A percentile compares a stretch with the other conserved stretches of the same genome.
Conservation (phyloP, 2,888 invertebrate species). For the Anoncus sp. region DNA sequence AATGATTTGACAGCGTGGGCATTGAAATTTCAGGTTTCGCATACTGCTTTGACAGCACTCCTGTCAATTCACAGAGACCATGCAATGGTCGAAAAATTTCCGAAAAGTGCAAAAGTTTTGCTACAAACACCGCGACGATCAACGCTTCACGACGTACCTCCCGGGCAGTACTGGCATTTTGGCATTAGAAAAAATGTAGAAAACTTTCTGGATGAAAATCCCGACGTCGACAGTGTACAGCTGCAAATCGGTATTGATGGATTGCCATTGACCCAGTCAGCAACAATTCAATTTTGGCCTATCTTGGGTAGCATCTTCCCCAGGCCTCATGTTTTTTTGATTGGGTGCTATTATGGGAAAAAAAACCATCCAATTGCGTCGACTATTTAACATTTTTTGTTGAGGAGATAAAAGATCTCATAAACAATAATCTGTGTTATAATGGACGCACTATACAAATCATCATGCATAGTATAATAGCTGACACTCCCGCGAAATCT, state of each 20-base stretch:
- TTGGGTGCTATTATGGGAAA: conserved; percentile 64
- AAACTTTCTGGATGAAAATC: conserved; percentile 37
- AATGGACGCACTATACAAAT: conserved; percentile 43
- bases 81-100: conserved; percentile 31
- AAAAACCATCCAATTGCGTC: conserved; percentile 57
- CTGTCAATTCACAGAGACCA: conserved; percentile 39
- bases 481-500: conserved; percentile 63
- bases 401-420: conserved; percentile 55
- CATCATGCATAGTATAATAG: conserved; percentile 49
- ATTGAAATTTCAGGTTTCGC: conserved; percentile 32
- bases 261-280: conserved; percentile 60
- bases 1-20: conserved; percentile 42
- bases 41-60: conserved; percentile 37
- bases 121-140: conserved; percentile 41
- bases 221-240: conserved; percentile 35
- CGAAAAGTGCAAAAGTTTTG: conserved; percentile 43
- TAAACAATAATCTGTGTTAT: conserved; percentile 42
- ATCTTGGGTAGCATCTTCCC: conserved; percentile 30
- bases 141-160: conserved; percentile 38
- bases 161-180: conserved; percentile 42
- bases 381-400: conserved; percentile 63
- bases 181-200: conserved; percentile 26
- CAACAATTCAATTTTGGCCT: conserved; percentile 60
- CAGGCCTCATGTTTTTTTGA: conserved; percentile 51
- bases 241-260: conserved; percentile 59